Evolutionary conservation across 2,888 invertebrate genomes (phyloP).

Genomic region (Drepana falcataria): DNA sequence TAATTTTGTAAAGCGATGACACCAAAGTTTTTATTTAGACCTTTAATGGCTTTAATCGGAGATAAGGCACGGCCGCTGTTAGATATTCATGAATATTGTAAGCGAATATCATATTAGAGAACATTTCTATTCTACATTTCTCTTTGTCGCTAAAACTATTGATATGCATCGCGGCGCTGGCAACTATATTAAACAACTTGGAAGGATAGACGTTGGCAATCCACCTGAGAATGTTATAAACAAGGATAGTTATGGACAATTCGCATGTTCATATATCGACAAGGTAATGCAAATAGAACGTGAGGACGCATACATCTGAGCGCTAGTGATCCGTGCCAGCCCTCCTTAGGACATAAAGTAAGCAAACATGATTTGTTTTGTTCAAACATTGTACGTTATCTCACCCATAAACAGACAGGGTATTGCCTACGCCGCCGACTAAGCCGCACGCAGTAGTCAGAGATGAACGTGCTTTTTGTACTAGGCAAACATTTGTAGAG

Average conservation of each 20-base stretch:
- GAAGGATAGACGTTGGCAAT: not conserved
- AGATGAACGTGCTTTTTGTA: conserved; percentile 57
- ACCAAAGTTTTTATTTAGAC: conserved; percentile 15
- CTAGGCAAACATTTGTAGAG: conserved; percentile 63
- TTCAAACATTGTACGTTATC: conserved; percentile 64
- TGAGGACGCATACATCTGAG: conserved; percentile 56
- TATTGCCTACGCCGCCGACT: conserved; percentile 50
- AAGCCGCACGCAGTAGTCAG: conserved; percentile 50
- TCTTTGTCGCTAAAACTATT: not conserved
- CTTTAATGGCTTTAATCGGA: conserved; percentile 10
- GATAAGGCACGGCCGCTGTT: not conserved
- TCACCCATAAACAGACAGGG: conserved; percentile 40
- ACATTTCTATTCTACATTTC: too few species aligned
- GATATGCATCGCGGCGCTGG: not conserved
- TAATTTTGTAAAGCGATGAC: conserved; percentile 32
- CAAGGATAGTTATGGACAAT: conserved; percentile 15
- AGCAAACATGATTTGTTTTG: conserved; percentile 67
- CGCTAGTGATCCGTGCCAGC: conserved; percentile 50
- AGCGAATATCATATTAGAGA: too few species aligned
- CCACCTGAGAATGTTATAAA: conserved; percentile 9
- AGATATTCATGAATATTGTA: too few species aligned
- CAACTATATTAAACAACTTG: not conserved
- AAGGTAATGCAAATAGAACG: conserved; percentile 61
- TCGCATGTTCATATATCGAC: conserved; percentile 33
- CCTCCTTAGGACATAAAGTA: conserved; percentile 57